Base-by-base conservation (phyloP, 1,140 invertebrate genomes). In the Druon quercuslanigerum region DNA sequence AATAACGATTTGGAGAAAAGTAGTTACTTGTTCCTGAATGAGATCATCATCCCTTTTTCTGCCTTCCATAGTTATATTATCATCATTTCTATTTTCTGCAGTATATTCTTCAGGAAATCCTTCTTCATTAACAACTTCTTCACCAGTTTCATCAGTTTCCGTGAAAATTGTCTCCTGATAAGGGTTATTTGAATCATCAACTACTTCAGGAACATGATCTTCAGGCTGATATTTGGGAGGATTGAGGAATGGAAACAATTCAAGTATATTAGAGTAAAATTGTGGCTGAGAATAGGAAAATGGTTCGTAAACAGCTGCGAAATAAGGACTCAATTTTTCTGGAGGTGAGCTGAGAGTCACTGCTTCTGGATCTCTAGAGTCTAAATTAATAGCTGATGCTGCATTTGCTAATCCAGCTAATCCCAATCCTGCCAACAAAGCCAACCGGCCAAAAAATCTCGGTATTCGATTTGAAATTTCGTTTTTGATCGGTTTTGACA, bases 361-460 rank as follows among this genome's bases (percentile, higher is more conserved):
- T 52, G 8, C 51, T 60, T 16, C 57, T 19, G 13, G 20, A 19
- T 51, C 66, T 33, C 40, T 71, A 5, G 56, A 20, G n/a, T 6
- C 51, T 16, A 16, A 19, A 50, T 52, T 52, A 8, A 25, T 12
- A 4, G 46, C 20, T 51, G 25, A 13, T 40, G 40, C 16, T 17
- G 12, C 74, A 50, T 75, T n/a, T 9, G 56, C 9, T 20, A 11
- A 14, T 50, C 54, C 3, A 14, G 74, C 52, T 20, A 72, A 40
- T 6, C 83, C 80, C 5, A 90, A 73, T 33, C 88, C 88, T 50
- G 87, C 83, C 11, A 88, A 20, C 50, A 89, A 82, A 13, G 87
- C 83, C 11, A 89, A 70, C 33, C 78, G 79, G 2, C 78, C 78
- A 0, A 90, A 74, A 17, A 88, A 82, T 79, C 82, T 84, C 0